phyloP scores from a whole-genome alignment of 2,888 invertebrate genomes.

The Caenorhabditis doughertyi region DNA sequence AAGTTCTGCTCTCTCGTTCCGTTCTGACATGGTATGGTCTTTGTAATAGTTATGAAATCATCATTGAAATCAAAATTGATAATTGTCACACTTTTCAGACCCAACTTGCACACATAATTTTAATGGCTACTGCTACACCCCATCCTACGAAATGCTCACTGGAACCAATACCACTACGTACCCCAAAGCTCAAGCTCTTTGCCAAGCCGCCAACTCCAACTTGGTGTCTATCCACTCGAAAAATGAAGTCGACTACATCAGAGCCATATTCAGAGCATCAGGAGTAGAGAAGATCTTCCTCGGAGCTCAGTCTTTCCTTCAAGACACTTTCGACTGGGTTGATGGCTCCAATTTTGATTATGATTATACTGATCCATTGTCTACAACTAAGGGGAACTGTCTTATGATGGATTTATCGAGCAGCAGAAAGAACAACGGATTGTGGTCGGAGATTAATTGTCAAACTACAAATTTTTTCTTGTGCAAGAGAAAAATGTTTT shows the following conservation, averaged over 20 bases:
- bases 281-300: neutral
- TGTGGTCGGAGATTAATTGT: constrained; percentile 30
- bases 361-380: constrained; percentile 24
- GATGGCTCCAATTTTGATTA: constrained; percentile 20
- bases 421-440: constrained; percentile 15
- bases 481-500: constrained; percentile 26
- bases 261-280: constrained; percentile 1
- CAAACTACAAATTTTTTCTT: constrained; percentile 30
- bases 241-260: constrained; percentile 17
- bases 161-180: neutral
- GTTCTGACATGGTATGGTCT: neutral
- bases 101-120: constrained; percentile 26
- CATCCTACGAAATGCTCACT: neutral
- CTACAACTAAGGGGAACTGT: constrained; percentile 3
- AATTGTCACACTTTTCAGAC: constrained; percentile 4
- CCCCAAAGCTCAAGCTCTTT: constrained; percentile 4
- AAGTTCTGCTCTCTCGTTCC: neutral
- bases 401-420: constrained; percentile 22
- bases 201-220: neutral
- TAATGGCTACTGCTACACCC: constrained; percentile 33
- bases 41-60: no score
- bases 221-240: constrained; percentile 27
- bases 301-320: constrained; percentile 8
- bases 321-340: constrained; percentile 17
- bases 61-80: neutral